A percentile compares a stretch with the other conserved stretches of the same genome.
phyloP scores from a whole-genome alignment of 2,888 invertebrate species.

The Lochmaea crataegi region DNA sequence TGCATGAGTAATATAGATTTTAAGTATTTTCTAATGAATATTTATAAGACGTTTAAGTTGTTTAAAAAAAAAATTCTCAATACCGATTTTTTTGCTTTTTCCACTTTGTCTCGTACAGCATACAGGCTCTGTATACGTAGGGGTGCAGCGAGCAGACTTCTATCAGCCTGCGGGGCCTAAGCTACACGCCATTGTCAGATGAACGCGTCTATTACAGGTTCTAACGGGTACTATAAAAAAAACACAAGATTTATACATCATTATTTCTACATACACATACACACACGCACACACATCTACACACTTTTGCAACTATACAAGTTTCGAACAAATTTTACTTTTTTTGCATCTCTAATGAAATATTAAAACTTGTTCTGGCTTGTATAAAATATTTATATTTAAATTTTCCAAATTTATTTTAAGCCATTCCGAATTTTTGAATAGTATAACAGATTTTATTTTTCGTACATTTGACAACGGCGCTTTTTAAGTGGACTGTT shows the following conservation, averaged over 20 bases:
- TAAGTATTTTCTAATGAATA: conserved; percentile 29
- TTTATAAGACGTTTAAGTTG: conserved; percentile 57
- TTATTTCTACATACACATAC: conserved; percentile 40
- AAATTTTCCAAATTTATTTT: not conserved
- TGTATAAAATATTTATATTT: not conserved
- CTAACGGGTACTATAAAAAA: conserved; percentile 66
- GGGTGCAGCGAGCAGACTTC: conserved; percentile 67
- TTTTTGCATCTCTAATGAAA: too few relatives aligned
- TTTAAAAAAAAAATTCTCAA: conserved; percentile 52
- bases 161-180: conserved; percentile 68
- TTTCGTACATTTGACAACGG: not conserved
- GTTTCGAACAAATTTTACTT: not conserved
- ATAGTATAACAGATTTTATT: not conserved
- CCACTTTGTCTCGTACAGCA: conserved; percentile 66
- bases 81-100: conserved; percentile 59
- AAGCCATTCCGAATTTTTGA: too few relatives aligned
- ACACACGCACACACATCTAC: conserved; percentile 39
- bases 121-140: conserved; percentile 67
- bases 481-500: not conserved
- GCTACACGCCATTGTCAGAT: conserved; percentile 60
- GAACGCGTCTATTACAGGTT: conserved; percentile 65
- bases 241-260: conserved; percentile 53
- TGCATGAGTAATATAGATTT: conserved; percentile 51
- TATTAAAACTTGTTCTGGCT: not conserved
- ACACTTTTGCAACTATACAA: not conserved